These are phyloP conservation scores for Byasa hedistus DNA, from an alignment of 2,888 invertebrate species.

Conservation along the genomic window DNA sequence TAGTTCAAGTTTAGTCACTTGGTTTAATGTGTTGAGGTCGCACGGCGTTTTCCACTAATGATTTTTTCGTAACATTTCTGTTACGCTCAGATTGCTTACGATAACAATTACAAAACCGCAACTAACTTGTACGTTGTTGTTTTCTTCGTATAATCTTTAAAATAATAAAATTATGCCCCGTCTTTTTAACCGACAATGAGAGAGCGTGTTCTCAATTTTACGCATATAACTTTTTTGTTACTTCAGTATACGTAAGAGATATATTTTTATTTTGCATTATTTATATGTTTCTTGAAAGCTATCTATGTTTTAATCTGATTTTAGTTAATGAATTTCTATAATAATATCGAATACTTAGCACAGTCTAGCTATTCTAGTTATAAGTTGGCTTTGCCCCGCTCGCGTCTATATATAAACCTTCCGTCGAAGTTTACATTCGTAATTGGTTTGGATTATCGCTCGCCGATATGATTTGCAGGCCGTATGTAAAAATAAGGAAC, in stretches of 20 bases:
- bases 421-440: background rate
- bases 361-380: no score
- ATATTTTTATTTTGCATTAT: no score
- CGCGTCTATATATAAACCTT: background rate
- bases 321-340: no score
- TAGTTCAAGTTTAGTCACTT: slow-evolving; percentile 5
- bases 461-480: slow-evolving; percentile 31
- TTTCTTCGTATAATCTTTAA: background rate
- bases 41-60: slow-evolving; percentile 22
- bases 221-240: no score
- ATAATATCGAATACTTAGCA: no score
- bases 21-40: slow-evolving; percentile 25
- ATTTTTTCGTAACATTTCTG: slow-evolving; percentile 25
- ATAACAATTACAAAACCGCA: slow-evolving; percentile 19
- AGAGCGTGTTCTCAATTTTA: no score
- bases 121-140: background rate
- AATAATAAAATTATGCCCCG: background rate
- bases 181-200: no score
- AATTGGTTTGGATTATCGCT: slow-evolving; percentile 8
- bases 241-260: no score
- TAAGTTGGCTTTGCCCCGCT: background rate
- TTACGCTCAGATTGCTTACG: slow-evolving; percentile 25
- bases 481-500: slow-evolving; percentile 33
- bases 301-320: no score
- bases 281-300: no score